Conservation (phyloP, 2,113 vertebrate genomes). For the Caretta caretta region DNA sequence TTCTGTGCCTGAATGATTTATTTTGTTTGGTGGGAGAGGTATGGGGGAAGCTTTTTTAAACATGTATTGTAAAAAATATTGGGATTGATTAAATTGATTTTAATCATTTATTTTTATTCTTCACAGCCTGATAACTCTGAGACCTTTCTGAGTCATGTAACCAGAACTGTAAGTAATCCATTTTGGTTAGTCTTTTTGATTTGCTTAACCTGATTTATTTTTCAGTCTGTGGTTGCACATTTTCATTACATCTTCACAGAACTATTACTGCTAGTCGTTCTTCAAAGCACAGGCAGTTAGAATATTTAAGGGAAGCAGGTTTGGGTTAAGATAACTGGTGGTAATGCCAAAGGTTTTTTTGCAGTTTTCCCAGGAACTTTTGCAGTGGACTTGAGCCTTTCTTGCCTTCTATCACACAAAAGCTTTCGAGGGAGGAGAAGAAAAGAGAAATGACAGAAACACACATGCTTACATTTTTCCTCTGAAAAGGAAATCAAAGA, state of each 20-base stretch:
- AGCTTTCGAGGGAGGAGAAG: not conserved
- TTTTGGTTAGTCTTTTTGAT: constrained; percentile 8
- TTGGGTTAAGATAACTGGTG: not conserved
- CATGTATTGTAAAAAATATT: not conserved
- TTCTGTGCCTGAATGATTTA: not conserved
- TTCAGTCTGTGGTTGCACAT: not conserved
- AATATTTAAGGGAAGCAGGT: not conserved
- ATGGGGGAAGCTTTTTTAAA: not conserved
- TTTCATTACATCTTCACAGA: not conserved
- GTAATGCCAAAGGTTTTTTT: rapidly evolving
- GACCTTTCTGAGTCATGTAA: constrained; percentile 45
- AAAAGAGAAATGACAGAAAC: not conserved
- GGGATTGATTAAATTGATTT: not conserved
- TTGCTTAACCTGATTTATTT: not conserved
- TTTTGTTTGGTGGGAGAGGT: not conserved
- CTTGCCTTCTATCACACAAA: not conserved
- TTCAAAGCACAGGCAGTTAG: not conserved
- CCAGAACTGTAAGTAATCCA: constrained; percentile 23
- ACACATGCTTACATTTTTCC: not conserved
- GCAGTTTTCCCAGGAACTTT: not conserved
- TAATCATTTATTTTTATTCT: not conserved
- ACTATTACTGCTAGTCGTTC: rapidly evolving
- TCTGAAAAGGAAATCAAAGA: not conserved
- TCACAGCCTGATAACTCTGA: constrained; percentile 40
- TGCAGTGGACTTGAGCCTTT: not conserved